Conservation (phyloP, 1,140 invertebrate genomes). For the Zaprionus kolodkinae region DNA sequence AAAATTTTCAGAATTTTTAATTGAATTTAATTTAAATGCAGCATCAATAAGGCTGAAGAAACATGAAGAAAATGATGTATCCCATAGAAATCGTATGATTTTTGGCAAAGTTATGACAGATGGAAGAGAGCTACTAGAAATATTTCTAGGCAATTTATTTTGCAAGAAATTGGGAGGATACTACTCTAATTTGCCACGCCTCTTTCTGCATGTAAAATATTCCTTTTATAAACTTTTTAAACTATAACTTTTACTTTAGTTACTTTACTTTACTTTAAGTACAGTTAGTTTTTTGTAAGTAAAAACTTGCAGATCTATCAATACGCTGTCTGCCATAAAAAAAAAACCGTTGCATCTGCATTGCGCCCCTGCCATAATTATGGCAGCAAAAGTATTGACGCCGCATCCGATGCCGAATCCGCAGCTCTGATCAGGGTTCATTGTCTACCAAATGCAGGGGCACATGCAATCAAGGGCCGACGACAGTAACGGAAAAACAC, state of each 20-base stretch:
- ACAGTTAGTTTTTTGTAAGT: background rate
- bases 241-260: background rate
- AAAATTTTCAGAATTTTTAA: background rate
- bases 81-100: background rate
- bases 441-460: constrained; percentile 50
- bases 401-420: background rate
- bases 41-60: background rate
- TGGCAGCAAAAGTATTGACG: constrained; percentile 18
- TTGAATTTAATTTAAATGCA: background rate
- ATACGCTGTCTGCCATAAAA: background rate
- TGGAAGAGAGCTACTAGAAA: background rate
- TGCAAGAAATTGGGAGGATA: background rate
- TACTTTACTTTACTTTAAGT: too few species aligned
- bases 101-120: background rate
- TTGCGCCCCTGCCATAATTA: constrained; percentile 10
- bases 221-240: too few species aligned
- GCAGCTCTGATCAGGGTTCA: constrained; percentile 49
- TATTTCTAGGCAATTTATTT: too few species aligned
- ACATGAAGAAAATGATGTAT: too few species aligned
- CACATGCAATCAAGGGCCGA: constrained; percentile 54
- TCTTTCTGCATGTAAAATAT: too few species aligned
- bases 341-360: constrained; percentile 13
- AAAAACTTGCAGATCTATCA: background rate
- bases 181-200: background rate
- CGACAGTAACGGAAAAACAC: constrained; percentile 63